Evolutionary conservation across 2,113 vertebrate species (phyloP), one percentile per base, ranked within the genome.

Genomic region (Pomatostomus ruficeps): DNA sequence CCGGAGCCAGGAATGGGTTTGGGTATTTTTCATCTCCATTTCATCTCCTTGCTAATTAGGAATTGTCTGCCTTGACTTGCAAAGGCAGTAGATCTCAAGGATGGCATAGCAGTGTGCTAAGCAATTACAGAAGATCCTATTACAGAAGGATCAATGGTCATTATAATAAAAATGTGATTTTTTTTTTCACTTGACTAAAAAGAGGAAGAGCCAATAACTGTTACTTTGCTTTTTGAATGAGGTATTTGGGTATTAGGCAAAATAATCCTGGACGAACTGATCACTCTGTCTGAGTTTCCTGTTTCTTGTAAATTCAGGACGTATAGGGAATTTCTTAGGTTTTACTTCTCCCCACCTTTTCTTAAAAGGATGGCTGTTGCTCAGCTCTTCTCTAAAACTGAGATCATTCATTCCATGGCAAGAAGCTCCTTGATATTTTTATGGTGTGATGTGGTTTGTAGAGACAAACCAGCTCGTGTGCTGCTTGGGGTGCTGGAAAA

Each of bases 1-100:
- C 29, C 0, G 0, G 26, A 54, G 54, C 1, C 0, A 61, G 54
- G 24, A 62, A 46, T 23, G 33, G 23, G 35, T n/a, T n/a, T n/a
- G 25, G 10, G 20, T 45, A 48, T 49, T 72, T 65, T 48, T 3
- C 4, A 12, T 48, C 14, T 86, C 61, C 49, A 25, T 70, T 68
- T 49, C 0, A 2, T 80, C 40, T 74, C 13, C 13, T 14, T 62
- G 4, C 52, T 59, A 42, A 59, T 26, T n/a, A 54, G 42, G 54
- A 55, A 22, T n/a, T 10, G 35, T 35, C 10, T 91, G 22, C 12
- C 10, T 40, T 84, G 49, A 43, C 36, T 75, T 68, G 9, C 24
- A 70, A 57, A 75, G 43, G 59, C 29, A 55, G 24, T 3, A 40
- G 38, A 10, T 67, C 11, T 12, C 28, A 31, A 19, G n/a, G 58